A percentile compares a stretch with the other conserved stretches of the same genome.
phyloP scores from a whole-genome alignment of 2,797 vertebrate genomes.

The Thamnophis elegans region DNA sequence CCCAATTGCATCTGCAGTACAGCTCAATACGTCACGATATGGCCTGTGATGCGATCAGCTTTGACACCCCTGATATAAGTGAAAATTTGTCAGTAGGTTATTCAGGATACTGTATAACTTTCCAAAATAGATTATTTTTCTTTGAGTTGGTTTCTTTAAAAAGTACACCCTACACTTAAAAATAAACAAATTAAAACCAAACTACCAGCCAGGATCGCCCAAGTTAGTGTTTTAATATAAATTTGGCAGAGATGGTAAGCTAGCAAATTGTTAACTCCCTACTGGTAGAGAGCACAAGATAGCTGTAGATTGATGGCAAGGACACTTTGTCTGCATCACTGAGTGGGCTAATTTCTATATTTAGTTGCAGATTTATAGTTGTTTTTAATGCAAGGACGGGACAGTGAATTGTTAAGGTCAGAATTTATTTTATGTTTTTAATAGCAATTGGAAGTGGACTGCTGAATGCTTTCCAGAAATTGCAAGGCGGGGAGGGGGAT shows the following conservation, averaged over 20 bases:
- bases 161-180: neutral
- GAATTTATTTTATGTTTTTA: neutral
- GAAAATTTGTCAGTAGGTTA: neutral
- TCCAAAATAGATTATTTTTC: neutral
- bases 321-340: neutral
- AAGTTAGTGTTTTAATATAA: neutral
- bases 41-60: rapidly evolving
- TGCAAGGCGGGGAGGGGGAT: too few relatives aligned
- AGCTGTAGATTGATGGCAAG: neutral
- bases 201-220: neutral
- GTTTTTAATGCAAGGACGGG: neutral
- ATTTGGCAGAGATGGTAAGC: neutral
- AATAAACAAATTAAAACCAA: neutral
- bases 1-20: too few relatives aligned
- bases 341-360: constrained; percentile 3
- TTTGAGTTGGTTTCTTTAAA: neutral
- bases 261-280: neutral
- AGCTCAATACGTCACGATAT: too few relatives aligned
- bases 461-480: neutral
- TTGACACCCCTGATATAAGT: neutral
- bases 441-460: neutral
- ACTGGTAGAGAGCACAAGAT: neutral
- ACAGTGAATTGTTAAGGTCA: neutral
- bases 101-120: neutral
- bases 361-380: neutral